Conservation (phyloP, 2,888 invertebrate species). For the Drosophila buzzatii region DNA sequence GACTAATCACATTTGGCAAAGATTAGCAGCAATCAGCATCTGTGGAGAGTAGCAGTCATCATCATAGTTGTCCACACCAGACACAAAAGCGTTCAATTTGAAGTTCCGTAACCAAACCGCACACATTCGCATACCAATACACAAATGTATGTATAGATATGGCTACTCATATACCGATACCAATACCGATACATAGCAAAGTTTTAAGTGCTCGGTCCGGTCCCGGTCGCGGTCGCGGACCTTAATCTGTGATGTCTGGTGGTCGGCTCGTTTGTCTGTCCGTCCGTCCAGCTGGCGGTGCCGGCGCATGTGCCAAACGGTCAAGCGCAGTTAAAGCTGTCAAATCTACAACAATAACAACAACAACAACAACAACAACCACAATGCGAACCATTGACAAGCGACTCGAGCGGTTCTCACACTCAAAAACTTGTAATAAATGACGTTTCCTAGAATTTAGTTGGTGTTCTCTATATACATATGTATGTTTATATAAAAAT, state of each 20-base stretch:
- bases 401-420: slow-evolving; percentile 72
- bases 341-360: slow-evolving; percentile 52
- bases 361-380: slow-evolving; percentile 36
- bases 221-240: slow-evolving; percentile 72
- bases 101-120: slow-evolving; percentile 76
- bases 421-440: slow-evolving; percentile 78
- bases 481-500: not conserved
- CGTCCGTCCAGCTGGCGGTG: slow-evolving; percentile 38
- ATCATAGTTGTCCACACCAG: slow-evolving; percentile 77
- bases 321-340: slow-evolving; percentile 81
- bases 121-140: slow-evolving; percentile 18
- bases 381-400: slow-evolving; percentile 76
- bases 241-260: slow-evolving; percentile 72
- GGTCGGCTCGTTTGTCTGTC: slow-evolving; percentile 16
- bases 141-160: not conserved
- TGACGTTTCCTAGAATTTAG: slow-evolving; percentile 77
- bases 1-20: slow-evolving; percentile 80
- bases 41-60: slow-evolving; percentile 66
- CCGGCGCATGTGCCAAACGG: slow-evolving; percentile 79
- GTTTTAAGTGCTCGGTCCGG: slow-evolving; percentile 69
- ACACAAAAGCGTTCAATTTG: slow-evolving; percentile 70
- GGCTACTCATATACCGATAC: slow-evolving; percentile 28
- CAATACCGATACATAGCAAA: slow-evolving; percentile 52
- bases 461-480: slow-evolving; percentile 32
- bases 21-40: slow-evolving; percentile 78